Percentiles rank a stretch among this genome's conserved stretches.
Evolutionary conservation across 2,797 vertebrate genomes (phyloP).

Genomic region (Arctocebus calabarensis): DNA sequence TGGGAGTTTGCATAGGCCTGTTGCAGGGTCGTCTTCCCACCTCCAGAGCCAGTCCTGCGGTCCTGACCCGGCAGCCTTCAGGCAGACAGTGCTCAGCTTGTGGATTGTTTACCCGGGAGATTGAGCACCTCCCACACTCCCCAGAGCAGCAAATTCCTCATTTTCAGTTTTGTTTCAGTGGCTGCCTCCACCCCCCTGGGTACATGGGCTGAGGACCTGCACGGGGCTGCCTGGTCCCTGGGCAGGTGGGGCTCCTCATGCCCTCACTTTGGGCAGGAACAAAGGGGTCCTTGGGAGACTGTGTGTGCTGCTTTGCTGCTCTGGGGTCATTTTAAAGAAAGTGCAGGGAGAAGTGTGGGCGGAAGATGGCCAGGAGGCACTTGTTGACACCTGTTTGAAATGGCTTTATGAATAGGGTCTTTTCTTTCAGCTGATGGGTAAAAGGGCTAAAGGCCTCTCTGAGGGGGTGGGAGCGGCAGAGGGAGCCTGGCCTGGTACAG

Average conservation of each 20-base stretch:
- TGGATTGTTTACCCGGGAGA: background rate
- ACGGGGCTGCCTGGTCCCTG: background rate
- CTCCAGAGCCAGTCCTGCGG: background rate
- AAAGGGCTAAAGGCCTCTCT: background rate
- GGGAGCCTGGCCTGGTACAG: background rate
- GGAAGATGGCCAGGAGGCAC: accelerated
- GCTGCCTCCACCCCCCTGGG: accelerated
- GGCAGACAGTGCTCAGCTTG: background rate
- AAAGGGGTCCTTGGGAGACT: background rate
- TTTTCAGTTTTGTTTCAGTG: accelerated
- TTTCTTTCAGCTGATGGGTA: background rate
- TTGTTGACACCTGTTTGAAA: background rate
- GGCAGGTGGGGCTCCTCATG: background rate
- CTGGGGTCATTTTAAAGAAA: background rate
- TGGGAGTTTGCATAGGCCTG: background rate
- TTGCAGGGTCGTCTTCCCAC: background rate
- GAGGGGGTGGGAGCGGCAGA: background rate
- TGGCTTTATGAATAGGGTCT: background rate
- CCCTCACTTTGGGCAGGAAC: background rate
- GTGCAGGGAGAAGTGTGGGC: accelerated
- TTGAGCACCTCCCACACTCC: background rate
- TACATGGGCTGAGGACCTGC: background rate
- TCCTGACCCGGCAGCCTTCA: background rate
- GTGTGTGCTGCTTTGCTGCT: background rate
- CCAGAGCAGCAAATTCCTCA: background rate